A percentile compares a stretch with the other conserved stretches of the same genome.
Evolutionary conservation across 2,888 invertebrate species (phyloP).

Genomic region (Stegana nigrithorax): DNA sequence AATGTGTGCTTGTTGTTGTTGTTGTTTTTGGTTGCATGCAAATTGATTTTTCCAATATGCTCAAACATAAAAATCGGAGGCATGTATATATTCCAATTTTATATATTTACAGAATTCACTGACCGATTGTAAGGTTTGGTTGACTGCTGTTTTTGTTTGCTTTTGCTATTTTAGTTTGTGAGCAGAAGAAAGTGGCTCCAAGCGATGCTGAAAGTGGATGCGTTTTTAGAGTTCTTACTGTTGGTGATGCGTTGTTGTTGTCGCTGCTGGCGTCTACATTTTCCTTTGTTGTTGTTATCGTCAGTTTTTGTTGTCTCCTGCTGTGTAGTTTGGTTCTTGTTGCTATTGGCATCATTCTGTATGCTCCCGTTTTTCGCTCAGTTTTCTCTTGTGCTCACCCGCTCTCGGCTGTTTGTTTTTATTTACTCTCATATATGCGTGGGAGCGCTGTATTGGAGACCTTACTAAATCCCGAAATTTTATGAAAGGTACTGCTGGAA

Average conservation of each 20-base stretch:
- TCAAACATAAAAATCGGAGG: background rate
- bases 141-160: too few relatives aligned
- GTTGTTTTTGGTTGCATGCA: too few relatives aligned
- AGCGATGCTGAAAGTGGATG: too few relatives aligned
- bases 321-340: background rate
- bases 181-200: too few relatives aligned
- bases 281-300: too few relatives aligned
- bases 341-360: background rate
- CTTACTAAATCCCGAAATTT: constrained; percentile 1
- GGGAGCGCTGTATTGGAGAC: background rate
- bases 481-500: background rate
- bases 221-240: too few relatives aligned
- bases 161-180: background rate
- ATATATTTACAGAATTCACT: background rate
- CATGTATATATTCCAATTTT: background rate
- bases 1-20: too few relatives aligned
- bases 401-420: background rate
- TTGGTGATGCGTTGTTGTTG: background rate
- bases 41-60: background rate
- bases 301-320: background rate
- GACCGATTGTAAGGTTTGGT: too few relatives aligned
- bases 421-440: background rate
- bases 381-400: background rate
- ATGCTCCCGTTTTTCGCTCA: background rate
- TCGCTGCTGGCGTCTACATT: too few relatives aligned